Percentiles rank a stretch among this genome's conserved stretches.
These are phyloP conservation scores for Apteryx mantelli DNA, from an alignment of 2,113 vertebrate species.

Conservation along the genomic window DNA sequence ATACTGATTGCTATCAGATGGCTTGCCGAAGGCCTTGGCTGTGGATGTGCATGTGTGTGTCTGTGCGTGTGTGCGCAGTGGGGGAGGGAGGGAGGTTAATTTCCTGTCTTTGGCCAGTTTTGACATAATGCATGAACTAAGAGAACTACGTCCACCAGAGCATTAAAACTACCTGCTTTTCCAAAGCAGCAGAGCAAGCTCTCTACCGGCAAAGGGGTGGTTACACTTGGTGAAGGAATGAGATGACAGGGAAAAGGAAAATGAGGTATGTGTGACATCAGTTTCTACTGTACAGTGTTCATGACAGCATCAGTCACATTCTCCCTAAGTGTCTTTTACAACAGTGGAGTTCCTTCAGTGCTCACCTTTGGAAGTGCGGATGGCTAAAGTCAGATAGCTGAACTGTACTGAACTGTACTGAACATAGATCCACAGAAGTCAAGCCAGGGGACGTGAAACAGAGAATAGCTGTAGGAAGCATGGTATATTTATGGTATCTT, in stretches of 20 bases:
- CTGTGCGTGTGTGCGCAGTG: conserved; percentile 34
- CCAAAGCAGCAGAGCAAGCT: background rate
- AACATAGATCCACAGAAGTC: background rate
- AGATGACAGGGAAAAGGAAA: background rate
- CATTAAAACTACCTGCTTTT: background rate
- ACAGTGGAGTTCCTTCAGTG: background rate
- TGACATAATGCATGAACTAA: conserved; percentile 29
- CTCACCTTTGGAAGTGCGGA: background rate
- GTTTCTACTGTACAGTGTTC: background rate
- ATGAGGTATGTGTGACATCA: background rate
- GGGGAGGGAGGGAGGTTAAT: conserved; percentile 40
- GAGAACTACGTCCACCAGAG: background rate
- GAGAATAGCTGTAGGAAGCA: background rate
- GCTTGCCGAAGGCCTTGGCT: conserved; percentile 70
- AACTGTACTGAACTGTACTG: background rate
- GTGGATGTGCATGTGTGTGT: conserved; percentile 52
- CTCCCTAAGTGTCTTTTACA: background rate
- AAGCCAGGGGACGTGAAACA: background rate
- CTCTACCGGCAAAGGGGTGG: background rate
- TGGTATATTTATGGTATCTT: background rate
- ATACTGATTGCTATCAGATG: conserved; percentile 73
- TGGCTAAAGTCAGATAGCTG: background rate
- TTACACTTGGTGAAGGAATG: background rate
- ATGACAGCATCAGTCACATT: background rate
- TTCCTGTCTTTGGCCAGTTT: conserved; percentile 59